These are phyloP conservation scores for Sus scrofa DNA, from an alignment of 2,113 vertebrate species.

Conservation along the genomic window DNA sequence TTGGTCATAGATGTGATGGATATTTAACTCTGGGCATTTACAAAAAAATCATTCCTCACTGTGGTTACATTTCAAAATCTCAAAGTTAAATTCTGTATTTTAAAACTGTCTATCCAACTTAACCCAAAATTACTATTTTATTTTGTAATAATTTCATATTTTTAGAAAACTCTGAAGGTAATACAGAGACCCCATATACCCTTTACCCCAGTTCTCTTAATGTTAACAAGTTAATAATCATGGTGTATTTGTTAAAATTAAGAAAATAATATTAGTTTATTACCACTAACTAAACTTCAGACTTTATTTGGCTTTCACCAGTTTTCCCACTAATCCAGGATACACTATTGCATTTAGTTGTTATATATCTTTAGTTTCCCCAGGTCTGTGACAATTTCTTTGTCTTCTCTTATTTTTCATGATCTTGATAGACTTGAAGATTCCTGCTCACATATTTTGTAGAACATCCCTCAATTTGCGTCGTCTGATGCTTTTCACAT, in stretches of 20 bases:
- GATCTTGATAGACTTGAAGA: neutral
- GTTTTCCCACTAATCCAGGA: neutral
- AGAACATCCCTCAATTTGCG: neutral
- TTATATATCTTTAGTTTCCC: neutral
- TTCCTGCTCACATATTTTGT: neutral
- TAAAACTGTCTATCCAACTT: conserved; percentile 12
- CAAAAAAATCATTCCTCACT: neutral
- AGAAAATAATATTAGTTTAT: neutral
- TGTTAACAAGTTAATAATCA: neutral
- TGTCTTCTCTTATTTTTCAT: neutral
- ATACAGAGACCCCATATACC: neutral
- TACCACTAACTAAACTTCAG: neutral
- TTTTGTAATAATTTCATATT: conserved; percentile 15
- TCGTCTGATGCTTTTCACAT: neutral
- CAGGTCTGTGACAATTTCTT: neutral
- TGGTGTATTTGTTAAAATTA: neutral
- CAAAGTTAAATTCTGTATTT: conserved; percentile 50
- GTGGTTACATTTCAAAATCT: conserved; percentile 2
- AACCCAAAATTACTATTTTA: conserved; percentile 15
- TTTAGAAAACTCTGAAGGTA: conserved; percentile 32
- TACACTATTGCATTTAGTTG: neutral
- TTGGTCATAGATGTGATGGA: neutral
- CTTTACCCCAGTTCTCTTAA: neutral
- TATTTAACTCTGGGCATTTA: conserved; percentile 25
- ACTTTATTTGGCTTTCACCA: neutral